Evolutionary conservation across 2,888 invertebrate genomes (phyloP), one percentile per base, ranked within the genome.

Genomic region (Megalurothrips usitatus): DNA sequence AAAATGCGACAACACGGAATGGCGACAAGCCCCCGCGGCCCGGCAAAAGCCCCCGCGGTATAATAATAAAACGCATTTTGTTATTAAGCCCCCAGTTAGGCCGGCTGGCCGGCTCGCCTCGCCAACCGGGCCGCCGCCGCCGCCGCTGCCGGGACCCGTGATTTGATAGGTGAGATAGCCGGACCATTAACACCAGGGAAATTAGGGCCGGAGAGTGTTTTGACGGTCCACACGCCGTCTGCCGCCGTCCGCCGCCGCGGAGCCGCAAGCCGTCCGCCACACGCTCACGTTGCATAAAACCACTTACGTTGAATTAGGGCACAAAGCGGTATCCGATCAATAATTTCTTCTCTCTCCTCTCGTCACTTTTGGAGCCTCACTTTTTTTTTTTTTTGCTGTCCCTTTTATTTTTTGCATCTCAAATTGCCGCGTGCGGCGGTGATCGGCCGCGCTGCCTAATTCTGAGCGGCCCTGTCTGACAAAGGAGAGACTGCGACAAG

Each of bases 81-180:
- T 75, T 75, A 75, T 75, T 75, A 75, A 75, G 68, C 68, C 68
- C 68, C 23, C 68, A 0, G 26, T 75, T 75, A 75, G 68, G 23
- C 68, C 26, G 34, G 2, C 68, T 11, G 68, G 68, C 19, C 68
- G 68, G 68, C 10, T 10, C 26, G 68, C 19, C 23, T 75, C 68
- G 68, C 68, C 68, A 75, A 75, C 26, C 68, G 26, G 58, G 3
- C 34, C 34, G 3, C 34, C 3, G 34, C 34, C 34, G 3, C 34
- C 34, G 34, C 34, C 34, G 3, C 34, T 2, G 34, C 34, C 34
- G 2, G 34, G 34, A 2, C 58, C 58, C 68, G 68, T 75, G 68
- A 75, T 75, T 75, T 23, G 68, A 75, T 75, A 75, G 68, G 68
- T 75, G 68, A 75, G 68, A 75, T 75, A 75, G 26, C 68, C 68